A percentile compares a stretch with the other conserved stretches of the same genome.
phyloP scores from a whole-genome alignment of 2,797 vertebrate genomes.

The Alosa sapidissima region DNA sequence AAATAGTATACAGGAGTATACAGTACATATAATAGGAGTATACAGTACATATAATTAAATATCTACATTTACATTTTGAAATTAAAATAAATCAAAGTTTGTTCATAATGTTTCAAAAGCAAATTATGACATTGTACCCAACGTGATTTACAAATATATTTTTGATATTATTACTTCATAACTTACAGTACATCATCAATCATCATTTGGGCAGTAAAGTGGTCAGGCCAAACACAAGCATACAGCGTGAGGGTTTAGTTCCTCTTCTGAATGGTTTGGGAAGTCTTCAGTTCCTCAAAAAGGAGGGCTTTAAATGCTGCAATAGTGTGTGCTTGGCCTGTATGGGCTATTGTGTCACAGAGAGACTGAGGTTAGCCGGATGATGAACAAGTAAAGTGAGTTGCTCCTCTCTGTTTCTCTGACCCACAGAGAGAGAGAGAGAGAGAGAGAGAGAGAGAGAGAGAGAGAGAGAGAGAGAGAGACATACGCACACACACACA shows the following conservation, averaged over 20 bases:
- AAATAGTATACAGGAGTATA: too few species aligned
- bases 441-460: too few species aligned
- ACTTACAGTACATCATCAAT: too few species aligned
- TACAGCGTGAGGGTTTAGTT: not conserved
- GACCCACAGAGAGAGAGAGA: not conserved
- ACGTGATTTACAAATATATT: not conserved
- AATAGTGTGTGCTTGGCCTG: not conserved
- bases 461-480: too few species aligned
- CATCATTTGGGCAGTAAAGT: not conserved
- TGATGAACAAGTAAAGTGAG: not conserved
- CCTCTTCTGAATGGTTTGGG: not conserved
- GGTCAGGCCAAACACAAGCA: not conserved
- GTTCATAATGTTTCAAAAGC: too few species aligned
- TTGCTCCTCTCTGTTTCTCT: not conserved
- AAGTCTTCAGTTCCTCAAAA: not conserved
- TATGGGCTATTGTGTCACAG: not conserved
- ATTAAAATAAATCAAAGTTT: too few species aligned
- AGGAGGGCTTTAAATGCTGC: too few species aligned
- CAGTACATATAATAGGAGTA: too few species aligned
- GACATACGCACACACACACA: too few species aligned
- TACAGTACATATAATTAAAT: too few species aligned
- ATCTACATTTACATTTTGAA: too few species aligned
- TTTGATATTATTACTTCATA: not conserved
- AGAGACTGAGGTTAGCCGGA: not conserved
- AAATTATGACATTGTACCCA: not conserved